Base-by-base conservation (phyloP, 2,113 vertebrate genomes). In the Nymphicus hollandicus region DNA sequence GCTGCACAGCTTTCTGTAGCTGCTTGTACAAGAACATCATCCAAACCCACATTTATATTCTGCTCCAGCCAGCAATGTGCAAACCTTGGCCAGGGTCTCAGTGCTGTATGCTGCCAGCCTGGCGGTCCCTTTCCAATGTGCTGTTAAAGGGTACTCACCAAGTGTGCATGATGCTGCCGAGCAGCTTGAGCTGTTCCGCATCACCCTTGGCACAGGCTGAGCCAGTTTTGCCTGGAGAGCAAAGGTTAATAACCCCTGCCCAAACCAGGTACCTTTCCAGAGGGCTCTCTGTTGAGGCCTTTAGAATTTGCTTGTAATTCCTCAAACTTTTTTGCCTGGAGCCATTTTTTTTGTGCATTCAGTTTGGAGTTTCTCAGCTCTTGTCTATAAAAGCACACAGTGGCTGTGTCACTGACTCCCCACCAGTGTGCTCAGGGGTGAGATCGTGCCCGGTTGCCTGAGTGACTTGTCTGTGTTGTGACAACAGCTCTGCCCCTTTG, bases 381-480 rank as follows among this genome's bases (percentile, higher is more conserved):
- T 35, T 1, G 1, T 25, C 22, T 17, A 13, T 29, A 43, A 37
- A 58, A 29, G 14, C 31, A 33, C 0, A 0, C 5, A 7, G 55
- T 14, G 49, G 25, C 69, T 58, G 49, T 4, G 8, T 39, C 76
- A 28, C 9, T 0, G 63, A 11, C 31, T 81, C 76, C 46, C 58
- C 56, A 27, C 16, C 50, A 39, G 58, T 1, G 0, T 18, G 47
- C 17, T 17, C 27, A 7, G 33, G 23, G 65, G 35, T 29, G 47
- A 63, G 27, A 12, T 17, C 0, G 1, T 44, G 31, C n/a, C 58
- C 0, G 0, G 28, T 55, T 39, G 28, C 44, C 53, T 17, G n/a
- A 47, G 66, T 0, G 2, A 41, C 49, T 70, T 65, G 33, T 49
- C 46, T 0, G 0, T 31, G 9, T 15, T 20, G 46, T 53, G 41